phyloP scores from a whole-genome alignment of 2,888 invertebrate species.

The Thera britannica region DNA sequence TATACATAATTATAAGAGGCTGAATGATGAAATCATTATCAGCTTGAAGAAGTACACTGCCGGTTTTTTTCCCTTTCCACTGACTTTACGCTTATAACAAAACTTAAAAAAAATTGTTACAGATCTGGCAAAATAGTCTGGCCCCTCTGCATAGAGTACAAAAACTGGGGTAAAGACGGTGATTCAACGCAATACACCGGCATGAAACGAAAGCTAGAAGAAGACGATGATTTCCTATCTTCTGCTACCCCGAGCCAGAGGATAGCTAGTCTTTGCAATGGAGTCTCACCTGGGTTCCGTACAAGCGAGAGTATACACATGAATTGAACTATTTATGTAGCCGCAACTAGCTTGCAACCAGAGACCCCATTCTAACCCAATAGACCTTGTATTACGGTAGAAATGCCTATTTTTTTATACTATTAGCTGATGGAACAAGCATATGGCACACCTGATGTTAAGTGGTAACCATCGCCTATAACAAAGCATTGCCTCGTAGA shows the following conservation, averaged over 20 bases:
- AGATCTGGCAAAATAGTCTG: constrained; percentile 81
- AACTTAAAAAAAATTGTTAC: constrained; percentile 36
- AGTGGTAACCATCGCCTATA: too few species aligned
- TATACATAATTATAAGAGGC: too few species aligned
- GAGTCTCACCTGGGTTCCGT: constrained; percentile 74
- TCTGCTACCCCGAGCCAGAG: constrained; percentile 64
- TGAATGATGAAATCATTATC: too few species aligned
- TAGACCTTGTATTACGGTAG: too few species aligned
- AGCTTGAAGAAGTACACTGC: too few species aligned
- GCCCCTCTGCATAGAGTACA: constrained; percentile 82
- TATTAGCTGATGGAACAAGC: too few species aligned
- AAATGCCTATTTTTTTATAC: too few species aligned
- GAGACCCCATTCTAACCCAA: too few species aligned
- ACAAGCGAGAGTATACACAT: constrained; percentile 65
- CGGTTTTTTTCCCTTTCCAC: too few species aligned
- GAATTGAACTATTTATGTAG: constrained; percentile 3
- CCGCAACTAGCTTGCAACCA: neutral
- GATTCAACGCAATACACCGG: constrained; percentile 70
- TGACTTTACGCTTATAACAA: neutral
- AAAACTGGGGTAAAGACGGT: constrained; percentile 71
- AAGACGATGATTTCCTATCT: constrained; percentile 77
- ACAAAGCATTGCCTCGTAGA: too few species aligned
- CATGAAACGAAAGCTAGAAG: constrained; percentile 71
- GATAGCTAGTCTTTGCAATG: constrained; percentile 66
- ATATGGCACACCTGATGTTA: too few species aligned